Evolutionary conservation across 1,140 invertebrate genomes (phyloP), one percentile per base, ranked within the genome.

Genomic region (Olivierus martensii): DNA sequence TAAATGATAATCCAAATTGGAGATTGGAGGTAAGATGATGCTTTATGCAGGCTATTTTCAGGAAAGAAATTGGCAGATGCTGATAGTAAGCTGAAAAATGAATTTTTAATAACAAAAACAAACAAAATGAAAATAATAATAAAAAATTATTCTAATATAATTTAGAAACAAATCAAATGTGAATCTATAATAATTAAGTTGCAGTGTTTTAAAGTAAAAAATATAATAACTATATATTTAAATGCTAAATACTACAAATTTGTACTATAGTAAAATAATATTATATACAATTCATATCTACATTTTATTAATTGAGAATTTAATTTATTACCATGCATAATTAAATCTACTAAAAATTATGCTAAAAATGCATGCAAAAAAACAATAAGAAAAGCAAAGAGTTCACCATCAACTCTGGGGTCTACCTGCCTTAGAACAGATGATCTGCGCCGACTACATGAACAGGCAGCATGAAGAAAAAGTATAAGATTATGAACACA

Each of bases 381-480:
- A 28, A 6, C 28, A 28, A 28, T 28, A 28, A 28, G 28, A 28
- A 28, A 28, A 28, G 28, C 28, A 28, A 28, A 28, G 28, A 28
- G 28, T 28, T 28, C 28, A 28, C 28, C 28, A 28, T 28, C 28
- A 28, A 28, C 28, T 28, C 28, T 28, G 48, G 60, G 51, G 51
- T 59, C 62, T 64, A 68, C 66, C 65, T 68, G 66, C 66, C 67
- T 67, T 60, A 66, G 53, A 54, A 67, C 60, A 58, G 67, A 67
- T 58, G 64, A 66, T 59, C 67, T 62, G 48, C 67, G 60, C 58
- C 66, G 63, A 62, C 66, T 68, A 59, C n/a, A 9, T 28, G 28
- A 48, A 39, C 50, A 60, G 54, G 51, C 50, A 58, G 57, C 50
- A 38, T 52, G 53, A 41, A 37, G 42, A 15, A 51, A 34, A 17